Percentiles rank a stretch among this genome's conserved stretches.
Evolutionary conservation across 2,113 vertebrate species (phyloP).

Genomic region (Tor tambroides): DNA sequence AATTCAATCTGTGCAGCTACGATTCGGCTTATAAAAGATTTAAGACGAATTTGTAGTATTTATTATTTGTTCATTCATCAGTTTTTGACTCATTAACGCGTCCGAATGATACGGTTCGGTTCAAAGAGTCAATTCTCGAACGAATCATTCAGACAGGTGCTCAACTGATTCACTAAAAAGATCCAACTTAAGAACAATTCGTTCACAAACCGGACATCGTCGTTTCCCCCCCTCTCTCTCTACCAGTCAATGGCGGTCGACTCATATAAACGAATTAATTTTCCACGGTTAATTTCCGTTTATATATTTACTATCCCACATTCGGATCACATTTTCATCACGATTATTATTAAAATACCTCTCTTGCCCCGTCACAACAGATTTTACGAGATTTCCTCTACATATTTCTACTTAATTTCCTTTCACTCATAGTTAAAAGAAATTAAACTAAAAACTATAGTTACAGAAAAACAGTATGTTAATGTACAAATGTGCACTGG

Average conservation of each 20-base stretch:
- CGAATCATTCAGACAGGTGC: background rate
- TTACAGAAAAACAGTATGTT: too few relatives aligned
- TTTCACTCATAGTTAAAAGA: background rate
- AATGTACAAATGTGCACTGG: background rate
- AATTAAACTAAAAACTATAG: background rate
- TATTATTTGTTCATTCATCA: background rate
- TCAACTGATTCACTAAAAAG: background rate
- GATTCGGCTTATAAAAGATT: background rate
- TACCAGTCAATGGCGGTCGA: constrained; percentile 53
- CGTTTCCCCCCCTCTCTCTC: background rate
- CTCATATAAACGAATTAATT: constrained; percentile 33
- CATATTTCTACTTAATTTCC: background rate
- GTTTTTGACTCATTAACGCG: background rate
- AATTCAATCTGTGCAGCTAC: background rate
- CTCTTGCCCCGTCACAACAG: background rate
- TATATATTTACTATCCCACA: background rate
- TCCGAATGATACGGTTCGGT: background rate
- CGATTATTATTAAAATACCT: background rate
- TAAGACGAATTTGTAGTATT: background rate
- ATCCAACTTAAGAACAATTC: background rate
- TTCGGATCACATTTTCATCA: background rate
- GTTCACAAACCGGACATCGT: constrained; percentile 7
- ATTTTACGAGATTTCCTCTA: background rate
- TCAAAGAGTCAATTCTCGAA: background rate
- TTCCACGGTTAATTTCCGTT: background rate